phyloP scores from a whole-genome alignment of 2,113 vertebrate genomes.

The Sinocyclocheilus anshuiensis region DNA sequence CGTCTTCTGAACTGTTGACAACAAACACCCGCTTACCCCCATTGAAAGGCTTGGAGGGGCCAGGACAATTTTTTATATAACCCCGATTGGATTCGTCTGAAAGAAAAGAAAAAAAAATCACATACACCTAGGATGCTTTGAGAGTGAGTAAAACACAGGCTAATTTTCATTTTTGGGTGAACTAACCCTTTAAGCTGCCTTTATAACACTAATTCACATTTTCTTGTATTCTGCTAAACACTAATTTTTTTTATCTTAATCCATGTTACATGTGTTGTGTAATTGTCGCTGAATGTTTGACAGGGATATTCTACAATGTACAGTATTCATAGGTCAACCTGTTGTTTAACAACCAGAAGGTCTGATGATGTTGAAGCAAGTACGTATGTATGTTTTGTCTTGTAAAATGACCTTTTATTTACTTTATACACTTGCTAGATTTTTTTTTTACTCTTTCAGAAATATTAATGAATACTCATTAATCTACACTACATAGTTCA shows the following conservation, averaged over 20 bases:
- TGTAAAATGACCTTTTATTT: background rate
- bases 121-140: too few relatives aligned
- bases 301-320: background rate
- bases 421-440: background rate
- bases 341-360: constrained; percentile 20
- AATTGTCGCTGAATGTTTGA: background rate
- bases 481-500: background rate
- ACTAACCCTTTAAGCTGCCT: background rate
- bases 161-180: too few relatives aligned
- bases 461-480: background rate
- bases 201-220: background rate
- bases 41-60: too few relatives aligned
- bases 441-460: background rate
- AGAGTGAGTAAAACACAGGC: too few relatives aligned
- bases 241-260: background rate
- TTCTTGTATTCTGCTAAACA: background rate
- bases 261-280: background rate
- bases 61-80: too few relatives aligned
- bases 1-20: too few relatives aligned
- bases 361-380: background rate
- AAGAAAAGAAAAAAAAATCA: too few relatives aligned
- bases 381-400: constrained; percentile 8
- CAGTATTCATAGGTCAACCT: background rate
- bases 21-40: too few relatives aligned
- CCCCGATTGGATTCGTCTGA: too few relatives aligned